Evolutionary conservation across 2,797 vertebrate species (phyloP).

Genomic region (Chloroceryle amazona): DNA sequence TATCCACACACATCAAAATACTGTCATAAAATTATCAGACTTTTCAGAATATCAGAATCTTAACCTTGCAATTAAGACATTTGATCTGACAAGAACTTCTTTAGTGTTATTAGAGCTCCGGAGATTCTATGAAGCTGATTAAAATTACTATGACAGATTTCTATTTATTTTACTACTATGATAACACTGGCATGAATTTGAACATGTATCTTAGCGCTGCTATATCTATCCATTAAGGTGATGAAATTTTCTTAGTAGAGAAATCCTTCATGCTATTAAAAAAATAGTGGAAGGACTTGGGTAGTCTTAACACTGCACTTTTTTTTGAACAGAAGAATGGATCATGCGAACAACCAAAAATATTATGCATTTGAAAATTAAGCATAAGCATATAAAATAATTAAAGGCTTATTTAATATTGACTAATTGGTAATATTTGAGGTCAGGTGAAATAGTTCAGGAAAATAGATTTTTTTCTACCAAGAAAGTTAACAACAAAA

Average conservation of each 20-base stretch:
- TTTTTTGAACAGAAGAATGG: not conserved
- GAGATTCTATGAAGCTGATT: not conserved
- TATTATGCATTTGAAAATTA: not conserved
- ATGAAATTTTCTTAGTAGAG: not conserved
- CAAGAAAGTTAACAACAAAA: not conserved
- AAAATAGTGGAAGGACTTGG: not conserved
- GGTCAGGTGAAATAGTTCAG: not conserved
- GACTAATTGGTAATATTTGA: not conserved
- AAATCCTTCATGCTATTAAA: not conserved
- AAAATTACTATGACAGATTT: not conserved
- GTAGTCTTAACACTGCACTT: rapidly evolving
- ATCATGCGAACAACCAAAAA: not conserved
- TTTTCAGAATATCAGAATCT: not conserved
- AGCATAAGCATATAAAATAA: not conserved
- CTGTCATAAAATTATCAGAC: not conserved
- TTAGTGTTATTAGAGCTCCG: not conserved
- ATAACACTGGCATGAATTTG: not conserved
- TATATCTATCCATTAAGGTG: not conserved
- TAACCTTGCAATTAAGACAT: not conserved
- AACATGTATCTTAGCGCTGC: not conserved
- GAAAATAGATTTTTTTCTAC: not conserved
- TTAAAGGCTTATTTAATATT: not conserved
- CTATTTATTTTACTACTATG: not conserved
- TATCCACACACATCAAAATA: not conserved
- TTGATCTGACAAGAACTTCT: not conserved